Base-by-base conservation (phyloP, 2,888 invertebrate genomes). In the Aphidoletes aphidimyza region DNA sequence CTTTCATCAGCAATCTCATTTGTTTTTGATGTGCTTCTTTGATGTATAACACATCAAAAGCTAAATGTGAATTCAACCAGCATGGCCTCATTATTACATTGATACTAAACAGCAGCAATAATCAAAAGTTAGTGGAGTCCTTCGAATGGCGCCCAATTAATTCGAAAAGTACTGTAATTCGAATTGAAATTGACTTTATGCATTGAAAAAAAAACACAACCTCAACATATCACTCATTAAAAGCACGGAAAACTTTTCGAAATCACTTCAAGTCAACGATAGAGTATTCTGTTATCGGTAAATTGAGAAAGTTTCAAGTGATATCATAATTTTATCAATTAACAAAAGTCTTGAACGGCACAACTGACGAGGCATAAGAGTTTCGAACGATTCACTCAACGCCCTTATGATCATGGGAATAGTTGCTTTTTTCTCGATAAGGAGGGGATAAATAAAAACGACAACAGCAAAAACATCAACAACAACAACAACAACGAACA, bases 261-360 rank as follows among this genome's bases (percentile, higher is more conserved):
- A n/a, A 54, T 69, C 26, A 14, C 69, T 26, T 30, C 30, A 69
- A 69, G 30, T 30, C 30, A 14, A 30, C 26, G 30, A n/a, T 30
- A 30, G 19, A 69, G 69, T 2, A 5, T 2, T 54, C n/a, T 54
- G 69, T 30, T 69, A 69, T 34, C 14, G 34, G 26, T 34, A 69
- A n/a, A 69, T 69, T 69, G 69, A 69, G 30, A 69, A 69, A 69
- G 30, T 69, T 69, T 69, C 34, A 69, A 69, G 69, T 69, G 69
- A 69, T 69, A 69, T 69, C 30, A 69, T 69, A 30, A 69, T 69
- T 69, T 30, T 30, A 69, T 69, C 34, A 69, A 69, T 69, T 69
- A 69, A 69, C 3, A 34, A 69, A 19, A 69, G 14, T 14, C 30
- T 26, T 3, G 17, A 69, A n/a, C 30, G 1, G 69, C 69, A 69